Evolutionary conservation across 23 tunicate species (phyloP).

Genomic region (Phallusia fumigata): DNA sequence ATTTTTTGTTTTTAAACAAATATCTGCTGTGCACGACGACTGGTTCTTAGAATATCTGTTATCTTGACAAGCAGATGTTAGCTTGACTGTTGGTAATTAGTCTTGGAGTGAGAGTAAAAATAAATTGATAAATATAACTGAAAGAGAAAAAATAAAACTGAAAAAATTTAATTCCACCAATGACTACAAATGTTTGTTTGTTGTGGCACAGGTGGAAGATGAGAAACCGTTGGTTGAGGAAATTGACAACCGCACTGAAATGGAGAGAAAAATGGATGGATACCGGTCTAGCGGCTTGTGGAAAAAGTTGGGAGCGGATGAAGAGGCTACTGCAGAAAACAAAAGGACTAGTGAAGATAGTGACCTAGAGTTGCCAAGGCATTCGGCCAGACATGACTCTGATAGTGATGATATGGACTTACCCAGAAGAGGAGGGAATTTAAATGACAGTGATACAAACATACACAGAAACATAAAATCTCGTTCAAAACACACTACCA

Average conservation of each 20-base stretch:
- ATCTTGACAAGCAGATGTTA: too few relatives aligned
- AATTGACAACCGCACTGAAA: slow-evolving; percentile 67
- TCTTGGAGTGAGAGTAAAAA: too few relatives aligned
- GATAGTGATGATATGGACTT: slow-evolving; percentile 24
- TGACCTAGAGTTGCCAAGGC: not conserved
- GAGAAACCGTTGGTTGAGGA: slow-evolving; percentile 75
- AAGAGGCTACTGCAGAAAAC: not conserved
- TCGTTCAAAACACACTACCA: not conserved
- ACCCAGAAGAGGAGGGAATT: not conserved
- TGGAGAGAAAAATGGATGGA: slow-evolving; percentile 64
- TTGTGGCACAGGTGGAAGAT: slow-evolving; percentile 46
- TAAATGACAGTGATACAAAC: slow-evolving; percentile 10
- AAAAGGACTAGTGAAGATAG: not conserved
- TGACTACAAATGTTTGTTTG: too few relatives aligned
- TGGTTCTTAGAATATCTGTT: too few relatives aligned
- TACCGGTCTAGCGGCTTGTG: slow-evolving; percentile 71
- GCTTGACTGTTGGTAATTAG: too few relatives aligned
- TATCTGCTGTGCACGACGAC: too few relatives aligned
- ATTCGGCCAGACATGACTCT: slow-evolving; percentile 27
- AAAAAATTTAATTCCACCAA: too few relatives aligned
- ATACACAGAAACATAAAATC: not conserved
- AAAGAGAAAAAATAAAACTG: too few relatives aligned
- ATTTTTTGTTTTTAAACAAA: too few relatives aligned
- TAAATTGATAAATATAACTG: too few relatives aligned
- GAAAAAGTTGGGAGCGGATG: slow-evolving; percentile 55